Percentiles rank a stretch among this genome's conserved stretches.
Evolutionary conservation across 2,888 invertebrate species (phyloP).

Genomic region (Polymixis flavicincta): DNA sequence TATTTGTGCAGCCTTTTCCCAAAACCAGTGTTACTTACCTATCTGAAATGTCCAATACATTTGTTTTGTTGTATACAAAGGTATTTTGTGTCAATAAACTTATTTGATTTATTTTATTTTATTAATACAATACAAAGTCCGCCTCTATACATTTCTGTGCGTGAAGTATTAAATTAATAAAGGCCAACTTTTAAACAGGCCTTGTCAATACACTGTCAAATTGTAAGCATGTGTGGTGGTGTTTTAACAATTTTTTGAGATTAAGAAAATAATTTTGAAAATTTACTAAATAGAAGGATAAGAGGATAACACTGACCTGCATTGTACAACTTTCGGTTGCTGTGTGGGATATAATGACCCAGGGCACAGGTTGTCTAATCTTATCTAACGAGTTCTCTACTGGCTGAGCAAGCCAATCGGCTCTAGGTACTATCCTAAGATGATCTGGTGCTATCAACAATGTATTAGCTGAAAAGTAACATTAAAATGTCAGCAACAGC

Average conservation of each 20-base stretch:
- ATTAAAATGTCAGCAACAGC: slow-evolving; percentile 17
- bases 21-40: too few relatives aligned
- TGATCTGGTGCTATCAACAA: slow-evolving; percentile 83
- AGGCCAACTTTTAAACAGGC: not conserved
- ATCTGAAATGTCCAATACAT: too few relatives aligned
- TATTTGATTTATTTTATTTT: too few relatives aligned
- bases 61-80: too few relatives aligned
- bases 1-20: too few relatives aligned
- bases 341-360: slow-evolving; percentile 92
- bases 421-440: slow-evolving; percentile 89
- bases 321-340: slow-evolving; percentile 91
- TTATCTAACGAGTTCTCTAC: slow-evolving; percentile 80
- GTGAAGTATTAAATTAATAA: too few relatives aligned
- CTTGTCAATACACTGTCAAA: not conserved
- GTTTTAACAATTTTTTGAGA: too few relatives aligned
- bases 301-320: slow-evolving; percentile 81
- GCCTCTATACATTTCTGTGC: too few relatives aligned
- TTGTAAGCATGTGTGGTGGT: not conserved
- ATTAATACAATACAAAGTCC: not conserved
- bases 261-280: not conserved
- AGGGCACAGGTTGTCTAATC: slow-evolving; percentile 82
- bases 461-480: slow-evolving; percentile 77
- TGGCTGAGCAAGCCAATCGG: slow-evolving; percentile 93
- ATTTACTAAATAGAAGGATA: not conserved
- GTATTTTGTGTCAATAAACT: too few relatives aligned